These are phyloP conservation scores for Allophyes oxyacanthae DNA, from an alignment of 2,888 invertebrate genomes.

Conservation along the genomic window DNA sequence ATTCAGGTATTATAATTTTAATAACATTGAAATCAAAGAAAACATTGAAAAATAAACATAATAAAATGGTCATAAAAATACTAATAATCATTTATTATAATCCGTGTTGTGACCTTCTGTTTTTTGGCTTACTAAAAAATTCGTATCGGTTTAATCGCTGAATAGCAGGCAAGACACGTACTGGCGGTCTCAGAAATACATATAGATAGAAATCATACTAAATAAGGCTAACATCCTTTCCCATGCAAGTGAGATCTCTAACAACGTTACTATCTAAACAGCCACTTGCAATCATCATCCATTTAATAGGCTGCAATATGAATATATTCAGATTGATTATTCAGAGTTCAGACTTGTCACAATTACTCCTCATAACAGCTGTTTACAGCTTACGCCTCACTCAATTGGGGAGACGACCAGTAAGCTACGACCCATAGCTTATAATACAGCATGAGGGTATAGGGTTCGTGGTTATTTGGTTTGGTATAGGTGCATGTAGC, in stretches of 20 bases:
- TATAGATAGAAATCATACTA: background rate
- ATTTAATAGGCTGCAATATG: conserved; percentile 38
- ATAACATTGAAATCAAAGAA: no score
- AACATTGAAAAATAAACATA: no score
- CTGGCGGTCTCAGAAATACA: background rate
- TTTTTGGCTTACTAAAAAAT: background rate
- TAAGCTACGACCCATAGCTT: conserved; percentile 59
- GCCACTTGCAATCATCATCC: conserved; percentile 34
- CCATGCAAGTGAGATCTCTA: conserved; percentile 3
- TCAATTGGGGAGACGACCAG: conserved; percentile 78
- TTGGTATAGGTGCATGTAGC: conserved; percentile 70
- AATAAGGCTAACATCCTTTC: background rate
- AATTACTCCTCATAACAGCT: conserved; percentile 76
- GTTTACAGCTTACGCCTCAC: conserved; percentile 76
- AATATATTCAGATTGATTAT: conserved; percentile 63
- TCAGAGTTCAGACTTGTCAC: conserved; percentile 73
- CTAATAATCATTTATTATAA: no score
- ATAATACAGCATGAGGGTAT: background rate
- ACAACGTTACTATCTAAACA: conserved; percentile 16
- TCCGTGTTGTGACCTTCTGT: no score
- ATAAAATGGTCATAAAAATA: no score
- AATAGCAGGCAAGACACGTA: background rate
- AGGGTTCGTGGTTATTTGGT: conserved; percentile 68
- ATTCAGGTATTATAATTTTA: no score
- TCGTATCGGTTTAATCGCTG: background rate